Conservation (phyloP, 1,140 invertebrate genomes). For the Oncopeltus fasciatus region DNA sequence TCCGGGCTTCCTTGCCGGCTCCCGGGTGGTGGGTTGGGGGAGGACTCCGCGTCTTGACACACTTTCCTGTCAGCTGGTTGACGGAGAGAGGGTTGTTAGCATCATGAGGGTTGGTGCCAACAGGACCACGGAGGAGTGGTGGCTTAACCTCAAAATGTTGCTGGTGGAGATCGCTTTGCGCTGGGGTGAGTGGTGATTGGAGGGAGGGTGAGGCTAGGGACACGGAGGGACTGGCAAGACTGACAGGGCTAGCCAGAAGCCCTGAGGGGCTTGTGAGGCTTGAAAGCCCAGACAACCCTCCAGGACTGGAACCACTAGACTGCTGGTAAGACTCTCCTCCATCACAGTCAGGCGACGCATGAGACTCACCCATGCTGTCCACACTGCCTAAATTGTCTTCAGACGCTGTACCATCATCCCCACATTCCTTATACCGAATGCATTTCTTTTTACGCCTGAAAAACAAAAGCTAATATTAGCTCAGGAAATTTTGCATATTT, state of each 20-base stretch:
- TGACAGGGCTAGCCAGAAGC: constrained; percentile 46
- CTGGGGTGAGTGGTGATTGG: constrained; percentile 38
- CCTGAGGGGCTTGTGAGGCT: constrained; percentile 59
- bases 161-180: constrained; percentile 28
- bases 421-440: constrained; percentile 74
- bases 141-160: constrained; percentile 29
- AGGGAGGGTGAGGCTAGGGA: constrained; percentile 38
- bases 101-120: constrained; percentile 78
- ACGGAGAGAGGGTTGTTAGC: constrained; percentile 82
- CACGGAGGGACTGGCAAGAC: constrained; percentile 49
- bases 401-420: constrained; percentile 58
- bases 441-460: constrained; percentile 96
- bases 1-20: constrained; percentile 21
- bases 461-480: too few species aligned
- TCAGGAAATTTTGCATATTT: too few species aligned
- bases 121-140: constrained; percentile 49
- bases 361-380: constrained; percentile 54
- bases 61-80: constrained; percentile 66
- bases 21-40: constrained; percentile 1
- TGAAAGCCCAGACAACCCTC: constrained; percentile 56
- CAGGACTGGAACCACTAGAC: constrained; percentile 59
- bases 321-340: constrained; percentile 35
- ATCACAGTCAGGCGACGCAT: constrained; percentile 51
- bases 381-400: constrained; percentile 59
- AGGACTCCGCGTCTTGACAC: constrained; percentile 35